Conservation (phyloP, 2,113 vertebrate species). For the Polypterus senegalus region DNA sequence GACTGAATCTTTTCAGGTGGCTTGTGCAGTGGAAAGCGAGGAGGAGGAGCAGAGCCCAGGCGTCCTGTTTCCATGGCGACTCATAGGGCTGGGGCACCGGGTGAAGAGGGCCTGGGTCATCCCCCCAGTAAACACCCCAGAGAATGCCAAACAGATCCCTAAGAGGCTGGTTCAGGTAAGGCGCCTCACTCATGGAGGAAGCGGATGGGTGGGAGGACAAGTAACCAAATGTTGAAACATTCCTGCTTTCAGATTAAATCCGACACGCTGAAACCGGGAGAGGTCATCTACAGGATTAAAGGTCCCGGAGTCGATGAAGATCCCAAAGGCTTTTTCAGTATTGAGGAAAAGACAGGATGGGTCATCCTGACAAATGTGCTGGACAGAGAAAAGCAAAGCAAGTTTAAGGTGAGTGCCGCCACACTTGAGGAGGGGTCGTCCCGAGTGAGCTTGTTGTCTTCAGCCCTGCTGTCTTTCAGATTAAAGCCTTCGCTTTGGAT, state of each 20-base stretch:
- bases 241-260: conserved; percentile 73
- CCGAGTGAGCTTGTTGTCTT: neutral
- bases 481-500: conserved; percentile 82
- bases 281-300: conserved; percentile 89
- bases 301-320: conserved; percentile 87
- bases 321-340: conserved; percentile 78
- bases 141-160: conserved; percentile 84
- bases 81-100: conserved; percentile 23
- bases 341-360: conserved; percentile 73
- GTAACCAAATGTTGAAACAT: too few species aligned
- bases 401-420: conserved; percentile 58
- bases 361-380: conserved; percentile 74
- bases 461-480: conserved; percentile 39
- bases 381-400: conserved; percentile 75
- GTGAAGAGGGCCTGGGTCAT: conserved; percentile 93
- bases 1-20: too few species aligned
- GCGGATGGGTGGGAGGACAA: fast-evolving
- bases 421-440: neutral
- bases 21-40: too few species aligned
- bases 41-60: conserved; percentile 6
- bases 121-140: conserved; percentile 77
- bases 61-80: conserved; percentile 48
- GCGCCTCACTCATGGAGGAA: fast-evolving
- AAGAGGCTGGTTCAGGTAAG: conserved; percentile 81
- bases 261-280: conserved; percentile 72